Base-by-base conservation (phyloP, 2,797 vertebrate species). In the Macropodus opercularis region DNA sequence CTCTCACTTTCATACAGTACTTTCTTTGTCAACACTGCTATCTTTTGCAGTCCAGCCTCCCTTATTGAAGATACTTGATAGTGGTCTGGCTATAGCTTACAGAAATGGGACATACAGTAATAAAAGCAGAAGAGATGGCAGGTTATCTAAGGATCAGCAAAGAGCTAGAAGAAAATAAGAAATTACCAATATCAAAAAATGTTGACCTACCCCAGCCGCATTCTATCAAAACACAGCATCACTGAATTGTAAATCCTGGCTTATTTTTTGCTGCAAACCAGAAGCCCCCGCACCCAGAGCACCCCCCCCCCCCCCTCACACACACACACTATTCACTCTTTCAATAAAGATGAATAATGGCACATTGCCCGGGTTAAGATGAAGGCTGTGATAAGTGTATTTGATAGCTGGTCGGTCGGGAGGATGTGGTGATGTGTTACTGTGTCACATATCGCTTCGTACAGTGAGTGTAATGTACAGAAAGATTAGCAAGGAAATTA, bases 61-160 rank as follows among this genome's bases (percentile, higher is more conserved):
- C 35, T 67, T 72, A 71, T 72, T 79, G 75, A 79, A 79, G 72
- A 66, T 85, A 70, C 62, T 63, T 63, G 65, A 74, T 78, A 79
- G 85, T 59, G 54, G 63, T 65, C 63, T 75, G 69, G 48, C 79
- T 77, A 54, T 57, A 73, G 75, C 81, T 76, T 78, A 75, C 68
- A 78, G 40, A 79, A 84, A 77, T 58, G 58, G 74, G 61, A 63
- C 65, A 62, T 75, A 42, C 43, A 64, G 58, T 76, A 80, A 70
- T 72, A 74, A 71, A 81, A 49, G 63, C 44, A 51, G 59, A 69
- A 41, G 55, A 69, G 46, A 63, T 74, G 60, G 32, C 41, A 70
- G 70, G 77, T 81, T 83, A 87, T 79, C 77, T 66, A 27, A 59
- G 42, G 75, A 86, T 84, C 80, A 75, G 42, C 68, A 47, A 40